Base-by-base conservation (phyloP, 2,113 vertebrate genomes). In the Plestiodon gilberti region DNA sequence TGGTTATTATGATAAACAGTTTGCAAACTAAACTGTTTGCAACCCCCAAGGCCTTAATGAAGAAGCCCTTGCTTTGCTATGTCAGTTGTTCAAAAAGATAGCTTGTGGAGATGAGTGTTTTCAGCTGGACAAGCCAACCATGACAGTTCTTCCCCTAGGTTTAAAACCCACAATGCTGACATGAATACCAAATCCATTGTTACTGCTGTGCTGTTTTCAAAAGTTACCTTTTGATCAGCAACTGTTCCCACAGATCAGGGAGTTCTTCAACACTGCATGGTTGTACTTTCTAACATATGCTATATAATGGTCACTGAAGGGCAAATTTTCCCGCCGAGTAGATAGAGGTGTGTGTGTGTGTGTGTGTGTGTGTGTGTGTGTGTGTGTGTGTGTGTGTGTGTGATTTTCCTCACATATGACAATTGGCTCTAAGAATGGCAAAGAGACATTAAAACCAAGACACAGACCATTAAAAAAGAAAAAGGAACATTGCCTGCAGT, bases 91-190 rank as follows among this genome's bases (percentile, higher is more conserved):
- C 88, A 88, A 93, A n/a, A 93, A 89, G 57, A 89, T 80, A 90
- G 91, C 92, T 95, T 0, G 64, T 92, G 94, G 91, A 93, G 83
- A 73, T 33, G 85, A 88, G n/a, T 57, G 35, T 85, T 84, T 0
- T 0, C 0, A 1, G 52, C 23, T 85, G 84, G 84, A 91, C 79
- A 81, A 90, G 93, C 1, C 91, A 84, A 81, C 88, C 75, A 67
- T 93, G 93, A 91, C 94, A 93, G 87, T 25, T 92, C 78, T 90
- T 90, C 93, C 91, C 91, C 20, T 82, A 84, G 91, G 94, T 89
- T 94, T 91, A 89, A 91, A 91, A 33, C 33, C 84, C 65, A 55
- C 65, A n/a, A 70, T 23, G 38, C 88, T 89, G 88, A 92, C 83
- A 80, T 17, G 83, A 88, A 87, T 91, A 81, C 35, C 85, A 86